Percentiles rank a stretch among this genome's conserved stretches.
Evolutionary conservation across 2,888 invertebrate genomes (phyloP).

Genomic region (Phyllotreta cruciferae): DNA sequence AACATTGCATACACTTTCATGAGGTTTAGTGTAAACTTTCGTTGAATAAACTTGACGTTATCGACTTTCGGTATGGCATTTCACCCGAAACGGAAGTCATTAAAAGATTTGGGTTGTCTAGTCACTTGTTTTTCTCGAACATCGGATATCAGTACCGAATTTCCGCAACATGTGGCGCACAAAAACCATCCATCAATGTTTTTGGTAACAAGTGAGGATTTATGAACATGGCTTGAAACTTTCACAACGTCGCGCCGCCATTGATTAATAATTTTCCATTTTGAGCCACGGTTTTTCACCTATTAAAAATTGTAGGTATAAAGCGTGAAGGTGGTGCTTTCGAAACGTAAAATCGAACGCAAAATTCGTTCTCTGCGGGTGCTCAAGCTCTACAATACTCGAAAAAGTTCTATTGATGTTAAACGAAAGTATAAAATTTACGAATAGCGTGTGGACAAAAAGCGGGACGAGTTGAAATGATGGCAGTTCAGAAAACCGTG

Average conservation of each 20-base stretch:
- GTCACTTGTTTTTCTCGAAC: conserved; percentile 18
- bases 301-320: too few species aligned
- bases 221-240: conserved; percentile 40
- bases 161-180: conserved; percentile 49
- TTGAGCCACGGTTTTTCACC: too few species aligned
- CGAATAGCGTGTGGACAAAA: conserved; percentile 8
- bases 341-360: too few species aligned
- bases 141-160: conserved; percentile 38
- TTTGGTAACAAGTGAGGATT: conserved; percentile 52
- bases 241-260: too few species aligned
- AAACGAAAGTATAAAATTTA: background rate
- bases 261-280: too few species aligned
- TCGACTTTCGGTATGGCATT: background rate
- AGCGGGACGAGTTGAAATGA: background rate
- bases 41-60: too few species aligned
- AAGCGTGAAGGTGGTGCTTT: too few species aligned
- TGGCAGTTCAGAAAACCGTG: conserved; percentile 11
- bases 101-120: conserved; percentile 22
- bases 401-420: too few species aligned
- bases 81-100: conserved; percentile 22
- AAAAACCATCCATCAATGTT: conserved; percentile 48
- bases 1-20: too few species aligned
- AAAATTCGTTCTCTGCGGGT: too few species aligned
- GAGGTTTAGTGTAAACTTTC: too few species aligned
- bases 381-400: too few species aligned